Evolutionary conservation across 2,888 invertebrate species (phyloP), one percentile per base, ranked within the genome.

Genomic region (Drosophila subsilvestris): DNA sequence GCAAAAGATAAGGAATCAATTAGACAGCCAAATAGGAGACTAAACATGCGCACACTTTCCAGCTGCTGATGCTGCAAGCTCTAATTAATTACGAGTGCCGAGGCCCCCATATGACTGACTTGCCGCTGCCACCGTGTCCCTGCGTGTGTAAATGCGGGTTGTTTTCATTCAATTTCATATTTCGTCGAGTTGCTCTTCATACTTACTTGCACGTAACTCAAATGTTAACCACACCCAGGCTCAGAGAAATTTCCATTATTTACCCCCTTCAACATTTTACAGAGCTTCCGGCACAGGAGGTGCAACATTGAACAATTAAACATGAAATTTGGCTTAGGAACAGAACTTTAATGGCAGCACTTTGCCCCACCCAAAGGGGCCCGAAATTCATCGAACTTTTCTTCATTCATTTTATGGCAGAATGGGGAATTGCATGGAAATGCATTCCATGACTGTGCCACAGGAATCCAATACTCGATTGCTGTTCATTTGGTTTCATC

Each of bases 81-180:
- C 73, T 80, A 82, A 81, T 81, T 81, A 81, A 83, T 83, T 83
- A 79, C n/a, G 37, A 7, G 37, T 55, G 55, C 56, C 65, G 65
- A 14, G n/a, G 14, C 37, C n/a, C 14, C 62, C 58, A 69, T 69
- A 75, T 56, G 70, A 74, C 53, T 54, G 45, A 44, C 43, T 56
- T 22, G 20, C n/a, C 37, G 3, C 10, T 12, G 1, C 37, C 42
- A 51, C 48, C 42, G 32, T n/a, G n/a, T n/a, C n/a, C n/a, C n/a
- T 7, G 37, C n/a, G 37, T 37, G n/a, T 37, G n/a, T 37, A n/a
- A 14, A n/a, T n/a, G 37, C 37, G 37, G 37, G 7, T n/a, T 37
- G 37, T 37, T 37, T n/a, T 37, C 14, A 37, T 37, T 37, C 14
- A 14, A 37, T 37, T n/a, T 37, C 37, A 37, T 37, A 37, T 37